Conservation (phyloP, 2,888 invertebrate species). For the Bellardia bayeri region DNA sequence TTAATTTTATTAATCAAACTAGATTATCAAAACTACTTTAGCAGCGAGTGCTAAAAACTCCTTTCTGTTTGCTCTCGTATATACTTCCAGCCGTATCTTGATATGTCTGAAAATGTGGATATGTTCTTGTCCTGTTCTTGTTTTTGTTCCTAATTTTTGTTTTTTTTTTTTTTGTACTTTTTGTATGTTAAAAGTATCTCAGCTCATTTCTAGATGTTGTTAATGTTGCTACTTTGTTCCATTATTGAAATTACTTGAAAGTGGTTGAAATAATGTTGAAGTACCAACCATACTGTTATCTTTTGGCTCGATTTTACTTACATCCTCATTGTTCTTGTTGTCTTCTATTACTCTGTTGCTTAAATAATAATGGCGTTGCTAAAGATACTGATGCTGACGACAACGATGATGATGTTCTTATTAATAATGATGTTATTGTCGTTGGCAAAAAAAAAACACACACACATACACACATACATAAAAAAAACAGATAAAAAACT, state of each 20-base stretch:
- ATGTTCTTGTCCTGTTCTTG: neutral
- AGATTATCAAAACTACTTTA: too few species aligned
- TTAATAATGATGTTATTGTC: slow-evolving; percentile 63
- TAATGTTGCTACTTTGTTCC: slow-evolving; percentile 69
- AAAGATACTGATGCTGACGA: slow-evolving; percentile 9
- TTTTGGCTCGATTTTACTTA: slow-evolving; percentile 17
- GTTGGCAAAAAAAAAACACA: slow-evolving; percentile 53
- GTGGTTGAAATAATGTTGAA: slow-evolving; percentile 67
- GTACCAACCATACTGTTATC: slow-evolving; percentile 44
- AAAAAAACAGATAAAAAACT: neutral
- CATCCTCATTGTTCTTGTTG: slow-evolving; percentile 26
- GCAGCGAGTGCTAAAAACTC: neutral
- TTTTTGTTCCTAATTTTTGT: slow-evolving; percentile 4
- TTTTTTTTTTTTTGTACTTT: slow-evolving; percentile 24
- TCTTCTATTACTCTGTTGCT: slow-evolving; percentile 9
- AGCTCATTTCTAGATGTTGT: slow-evolving; percentile 64
- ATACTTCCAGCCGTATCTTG: neutral
- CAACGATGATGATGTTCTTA: slow-evolving; percentile 47
- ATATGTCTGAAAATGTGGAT: neutral
- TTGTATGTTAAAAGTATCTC: slow-evolving; percentile 48
- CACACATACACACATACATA: too few species aligned
- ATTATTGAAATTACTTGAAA: slow-evolving; percentile 71
- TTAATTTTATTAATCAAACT: too few species aligned
- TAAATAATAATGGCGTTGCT: slow-evolving; percentile 42
- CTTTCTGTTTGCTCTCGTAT: neutral